Evolutionary conservation across 2,888 invertebrate genomes (phyloP).

Genomic region (Onchidella celtica): DNA sequence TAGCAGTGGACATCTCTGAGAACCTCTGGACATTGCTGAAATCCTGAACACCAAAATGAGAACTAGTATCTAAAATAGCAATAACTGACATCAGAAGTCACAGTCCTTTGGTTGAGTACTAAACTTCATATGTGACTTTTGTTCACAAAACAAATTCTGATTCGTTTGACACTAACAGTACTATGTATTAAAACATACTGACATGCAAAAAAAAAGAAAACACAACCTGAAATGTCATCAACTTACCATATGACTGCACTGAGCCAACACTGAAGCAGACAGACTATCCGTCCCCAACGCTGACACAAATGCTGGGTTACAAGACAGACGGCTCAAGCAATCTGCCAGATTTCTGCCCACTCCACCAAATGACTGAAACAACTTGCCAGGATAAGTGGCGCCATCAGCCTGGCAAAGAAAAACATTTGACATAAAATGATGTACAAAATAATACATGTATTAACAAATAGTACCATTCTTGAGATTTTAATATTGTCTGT

Average conservation of each 20-base stretch:
- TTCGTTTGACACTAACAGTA: no score
- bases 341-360: conserved; percentile 96
- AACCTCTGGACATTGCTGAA: conserved; percentile 63
- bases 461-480: not conserved
- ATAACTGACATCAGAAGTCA: not conserved
- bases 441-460: not conserved
- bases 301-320: conserved; percentile 85
- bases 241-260: conserved; percentile 78
- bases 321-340: conserved; percentile 88
- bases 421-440: no score
- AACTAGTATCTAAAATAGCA: not conserved
- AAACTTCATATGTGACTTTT: no score
- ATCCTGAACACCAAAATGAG: conserved; percentile 60
- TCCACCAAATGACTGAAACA: conserved; percentile 85
- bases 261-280: conserved; percentile 69
- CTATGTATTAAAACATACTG: no score
- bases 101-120: no score
- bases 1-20: conserved; percentile 83
- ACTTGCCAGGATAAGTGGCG: conserved; percentile 72
- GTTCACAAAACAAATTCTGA: no score
- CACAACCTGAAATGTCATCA: no score
- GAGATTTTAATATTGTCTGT: not conserved
- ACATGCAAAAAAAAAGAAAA: no score
- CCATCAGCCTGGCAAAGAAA: conserved; percentile 66
- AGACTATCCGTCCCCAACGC: conserved; percentile 87